phyloP scores from a whole-genome alignment of 2,888 invertebrate genomes.

The Nipponacmea schrenckii region DNA sequence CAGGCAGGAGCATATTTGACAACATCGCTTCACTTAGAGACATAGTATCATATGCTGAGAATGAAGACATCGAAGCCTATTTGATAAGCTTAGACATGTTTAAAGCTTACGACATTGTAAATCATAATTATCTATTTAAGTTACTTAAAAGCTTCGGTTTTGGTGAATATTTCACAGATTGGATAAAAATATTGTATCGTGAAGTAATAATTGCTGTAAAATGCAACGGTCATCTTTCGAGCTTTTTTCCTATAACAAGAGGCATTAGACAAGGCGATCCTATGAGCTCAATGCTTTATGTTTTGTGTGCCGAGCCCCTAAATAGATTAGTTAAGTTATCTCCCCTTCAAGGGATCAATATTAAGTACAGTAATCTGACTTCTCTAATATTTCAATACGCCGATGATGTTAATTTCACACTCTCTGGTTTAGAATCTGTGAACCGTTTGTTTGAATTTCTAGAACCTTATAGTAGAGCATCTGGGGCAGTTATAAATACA shows the following conservation, averaged over 20 bases:
- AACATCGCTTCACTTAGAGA: constrained; percentile 35
- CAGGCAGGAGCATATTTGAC: constrained; percentile 38
- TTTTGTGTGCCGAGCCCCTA: background rate
- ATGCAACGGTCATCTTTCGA: constrained; percentile 32
- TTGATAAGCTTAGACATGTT: constrained; percentile 40
- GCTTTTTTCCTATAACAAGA: background rate
- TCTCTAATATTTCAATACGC: background rate
- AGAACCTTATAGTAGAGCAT: constrained; percentile 2
- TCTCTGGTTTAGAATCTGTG: background rate
- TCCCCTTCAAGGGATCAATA: background rate
- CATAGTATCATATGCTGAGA: constrained; percentile 34
- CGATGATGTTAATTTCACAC: constrained; percentile 2
- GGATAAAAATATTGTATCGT: constrained; percentile 9
- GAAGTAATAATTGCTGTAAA: constrained; percentile 30
- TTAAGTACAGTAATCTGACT: background rate
- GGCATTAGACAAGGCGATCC: background rate
- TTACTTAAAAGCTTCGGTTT: too few species aligned
- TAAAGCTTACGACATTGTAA: constrained; percentile 43
- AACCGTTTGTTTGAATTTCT: background rate
- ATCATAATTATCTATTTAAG: too few species aligned
- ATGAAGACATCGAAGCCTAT: constrained; percentile 30
- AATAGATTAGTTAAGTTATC: background rate
- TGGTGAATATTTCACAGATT: constrained; percentile 12
- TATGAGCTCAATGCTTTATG: background rate
- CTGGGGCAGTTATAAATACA: background rate